Evolutionary conservation across 2,888 invertebrate species (phyloP), one percentile per base, ranked within the genome.

Genomic region (Slavum lentiscoides): DNA sequence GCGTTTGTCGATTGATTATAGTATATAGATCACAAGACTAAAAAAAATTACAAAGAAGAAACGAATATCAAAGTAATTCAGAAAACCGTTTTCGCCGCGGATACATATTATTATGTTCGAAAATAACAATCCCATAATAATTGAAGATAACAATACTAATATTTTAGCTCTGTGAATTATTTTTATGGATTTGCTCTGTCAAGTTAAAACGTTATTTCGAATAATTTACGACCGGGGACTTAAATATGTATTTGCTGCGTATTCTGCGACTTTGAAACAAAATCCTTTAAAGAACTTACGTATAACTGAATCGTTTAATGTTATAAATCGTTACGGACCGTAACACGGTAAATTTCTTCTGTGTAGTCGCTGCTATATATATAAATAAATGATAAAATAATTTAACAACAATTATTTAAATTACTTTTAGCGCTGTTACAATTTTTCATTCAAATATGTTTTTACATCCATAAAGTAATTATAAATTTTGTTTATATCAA

Each of bases 181-280:
- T 53, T 53, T 68, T 68, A 43, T 67, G 21, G 49, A 1, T n/a
- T 23, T 49, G 13, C 49, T 15, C 6, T 2, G 49, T 6, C 21
- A 9, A 68, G 23, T 49, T 23, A 17, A 43, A 58, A 68, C 2
- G 30, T 30, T 23, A 30, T 30, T 9, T 53, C 53, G 53, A 68
- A 53, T 53, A 68, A 68, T 68, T 53, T 68, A 68, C 6, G 23
- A 53, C 53, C 15, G 66, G 23, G 15, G 68, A 68, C 23, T 53
- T 53, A 30, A 15, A 7, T 4, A 58, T 9, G n/a, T 58, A 58
- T 1, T n/a, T 8, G n/a, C n/a, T n/a, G 58, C 19, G 19, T 17
- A 15, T 58, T n/a, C 2, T n/a, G 8, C 15, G 30, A 53, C 11
- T 21, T 2, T 1, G 30, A 30, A 30, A 62, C 15, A 62, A 23